These are phyloP conservation scores for Melinaea menophilus DNA, from an alignment of 2,888 invertebrate genomes.

Conservation along the genomic window DNA sequence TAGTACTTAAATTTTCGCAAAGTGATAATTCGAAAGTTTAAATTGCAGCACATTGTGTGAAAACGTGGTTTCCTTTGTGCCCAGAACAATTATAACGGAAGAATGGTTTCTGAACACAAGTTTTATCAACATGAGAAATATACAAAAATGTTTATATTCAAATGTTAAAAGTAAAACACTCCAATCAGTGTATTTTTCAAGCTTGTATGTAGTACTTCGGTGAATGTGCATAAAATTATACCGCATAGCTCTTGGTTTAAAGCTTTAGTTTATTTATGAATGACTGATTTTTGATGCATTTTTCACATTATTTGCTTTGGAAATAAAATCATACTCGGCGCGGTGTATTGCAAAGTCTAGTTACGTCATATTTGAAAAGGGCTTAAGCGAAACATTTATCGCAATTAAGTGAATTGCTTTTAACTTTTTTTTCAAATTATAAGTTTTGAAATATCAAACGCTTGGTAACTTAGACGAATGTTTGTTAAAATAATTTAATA, in stretches of 20 bases:
- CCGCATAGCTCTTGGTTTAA: conserved; percentile 5
- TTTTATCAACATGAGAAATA: not conserved
- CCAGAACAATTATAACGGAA: conserved; percentile 3
- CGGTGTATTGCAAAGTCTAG: conserved; percentile 5
- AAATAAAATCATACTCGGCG: conserved; percentile 1
- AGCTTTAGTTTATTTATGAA: conserved; percentile 5
- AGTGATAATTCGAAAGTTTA: conserved; percentile 5
- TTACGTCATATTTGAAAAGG: conserved; percentile 2
- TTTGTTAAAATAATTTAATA: not conserved
- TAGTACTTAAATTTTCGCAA: not conserved
- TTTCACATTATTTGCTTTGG: conserved; percentile 4
- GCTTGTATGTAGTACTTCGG: conserved; percentile 1
- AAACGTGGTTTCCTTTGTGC: conserved; percentile 2
- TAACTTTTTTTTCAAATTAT: not conserved
- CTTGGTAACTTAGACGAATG: not conserved
- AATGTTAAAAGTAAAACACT: conserved; percentile 1
- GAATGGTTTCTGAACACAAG: not conserved
- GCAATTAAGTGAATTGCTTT: conserved; percentile 8
- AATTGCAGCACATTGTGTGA: conserved; percentile 3
- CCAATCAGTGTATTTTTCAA: conserved; percentile 1
- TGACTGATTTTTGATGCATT: conserved; percentile 5
- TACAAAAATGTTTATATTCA: conserved; percentile 4
- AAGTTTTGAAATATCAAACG: not conserved
- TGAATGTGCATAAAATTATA: conserved; percentile 7
- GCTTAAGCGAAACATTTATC: conserved; percentile 1